Evolutionary conservation across 2,113 vertebrate species (phyloP), one percentile per base, ranked within the genome.

Genomic region (Malurus cyaneus): DNA sequence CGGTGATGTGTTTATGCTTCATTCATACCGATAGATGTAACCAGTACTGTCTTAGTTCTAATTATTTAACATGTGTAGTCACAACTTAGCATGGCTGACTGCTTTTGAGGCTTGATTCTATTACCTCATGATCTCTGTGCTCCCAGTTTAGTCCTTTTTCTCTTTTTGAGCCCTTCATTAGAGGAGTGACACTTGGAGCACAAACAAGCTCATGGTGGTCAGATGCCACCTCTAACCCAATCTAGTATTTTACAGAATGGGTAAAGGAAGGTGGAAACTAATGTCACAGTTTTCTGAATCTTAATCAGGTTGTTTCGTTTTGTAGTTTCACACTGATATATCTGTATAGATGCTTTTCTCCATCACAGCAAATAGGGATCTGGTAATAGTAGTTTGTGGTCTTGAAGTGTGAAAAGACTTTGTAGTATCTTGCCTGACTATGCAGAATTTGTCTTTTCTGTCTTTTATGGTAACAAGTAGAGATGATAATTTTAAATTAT

Each of bases 121-220:
- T 65, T 59, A 6, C 54, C 20, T 83, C 50, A 8, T 9, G 5
- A 65, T 66, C 16, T 20, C 36, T 60, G n/a, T 71, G n/a, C 53
- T 87, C 21, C 72, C 31, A 21, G 18, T 60, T 83, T 47, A 12
- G 15, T 54, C 20, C 26, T 56, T 82, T 76, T 81, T 73, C 52
- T 91, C 39, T 24, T 28, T 80, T 86, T 26, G 36, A 57, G 66
- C 46, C 19, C 31, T 79, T 86, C 15, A 28, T 53, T 59, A 53
- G 32, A 26, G 31, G 7, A 44, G 34, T 61, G 46, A 19, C 41
- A 39, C 3, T 23, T 0, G 0, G n/a, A 74, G 28, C 28, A 59
- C 29, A 66, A 21, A 66, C 12, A 42, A 80, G 24, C 47, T 88
- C 60, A 34, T 42, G 18, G 34, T 34, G 42, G 29, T 77, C 50